These are phyloP conservation scores for Synergus laeviventris DNA, from an alignment of 2,888 invertebrate genomes.

Conservation along the genomic window DNA sequence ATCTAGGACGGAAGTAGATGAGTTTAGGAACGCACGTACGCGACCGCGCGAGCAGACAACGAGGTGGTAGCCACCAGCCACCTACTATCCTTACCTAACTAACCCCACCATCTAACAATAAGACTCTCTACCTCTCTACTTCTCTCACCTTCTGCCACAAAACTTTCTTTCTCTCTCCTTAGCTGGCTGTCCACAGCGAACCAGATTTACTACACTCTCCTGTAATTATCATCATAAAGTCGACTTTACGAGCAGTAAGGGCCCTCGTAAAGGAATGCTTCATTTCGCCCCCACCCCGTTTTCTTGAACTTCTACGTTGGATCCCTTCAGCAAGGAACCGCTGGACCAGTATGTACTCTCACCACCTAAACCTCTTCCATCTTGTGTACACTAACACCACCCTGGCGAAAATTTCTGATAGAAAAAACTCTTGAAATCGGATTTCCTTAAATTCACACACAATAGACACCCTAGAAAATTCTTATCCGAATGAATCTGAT, in stretches of 20 bases:
- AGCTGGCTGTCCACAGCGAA: slow-evolving; percentile 59
- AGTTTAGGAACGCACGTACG: slow-evolving; percentile 60
- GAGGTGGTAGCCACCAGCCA: slow-evolving; percentile 46
- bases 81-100: slow-evolving; percentile 47
- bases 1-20: slow-evolving; percentile 36
- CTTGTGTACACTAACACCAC: too few species aligned
- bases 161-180: slow-evolving; percentile 37
- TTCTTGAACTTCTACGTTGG: slow-evolving; percentile 41
- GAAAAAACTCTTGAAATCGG: too few species aligned
- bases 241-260: slow-evolving; percentile 76
- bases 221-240: slow-evolving; percentile 77
- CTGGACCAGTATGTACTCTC: slow-evolving; percentile 23
- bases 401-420: too few species aligned
- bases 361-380: slow-evolving; percentile 41
- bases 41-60: slow-evolving; percentile 47
- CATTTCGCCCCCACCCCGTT: slow-evolving; percentile 67
- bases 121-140: slow-evolving; percentile 49
- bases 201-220: slow-evolving; percentile 75
- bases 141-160: slow-evolving; percentile 44
- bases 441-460: too few species aligned
- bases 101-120: slow-evolving; percentile 52
- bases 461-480: too few species aligned
- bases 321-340: slow-evolving; percentile 21
- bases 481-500: too few species aligned
- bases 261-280: slow-evolving; percentile 76